Evolutionary conservation across 2,888 invertebrate genomes (phyloP), one percentile per base, ranked within the genome.

Genomic region (Microchrysa polita): DNA sequence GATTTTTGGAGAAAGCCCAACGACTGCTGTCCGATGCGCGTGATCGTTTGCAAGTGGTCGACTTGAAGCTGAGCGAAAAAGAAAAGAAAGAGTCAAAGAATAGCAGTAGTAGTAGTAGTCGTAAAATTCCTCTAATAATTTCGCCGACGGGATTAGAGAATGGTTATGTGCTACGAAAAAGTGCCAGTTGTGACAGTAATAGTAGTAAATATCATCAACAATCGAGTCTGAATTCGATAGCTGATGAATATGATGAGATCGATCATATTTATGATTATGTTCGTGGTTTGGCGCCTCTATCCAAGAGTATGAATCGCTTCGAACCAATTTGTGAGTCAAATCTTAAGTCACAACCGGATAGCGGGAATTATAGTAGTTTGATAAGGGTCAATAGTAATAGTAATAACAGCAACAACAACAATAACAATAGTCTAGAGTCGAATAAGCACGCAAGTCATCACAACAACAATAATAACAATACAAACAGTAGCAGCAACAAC

Each of bases 221-320:
- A 77, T 78, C 78, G 42, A 86, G 87, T 80, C 86, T 86, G 78
- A 87, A 86, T 78, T 89, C 88, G 79, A 87, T 89, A 81, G 92
- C 91, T 40, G 94, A 94, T 82, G 95, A 96, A 80, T 96, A 97
- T 84, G 95, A 96, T 79, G 96, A 97, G 85, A 96, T 97, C 79
- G 97, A 97, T 87, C 95, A 97, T 85, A 95, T 97, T 78, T 97
- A 97, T 83, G 96, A 96, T 82, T 97, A 97, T 83, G 96, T 97
- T 0, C 88, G 97, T 76, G 96, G 97, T 0, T 93, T 97, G 79
- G 96, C 96, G 67, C 95, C 95, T 1, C 87, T 95, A 34, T 95
- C 96, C 5, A 94, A 94, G 83, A 93, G 90, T 80, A 83, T 79
- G 83, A 86, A 82, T 79, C 85, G 79, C 78, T 87, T 80, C 82